Evolutionary conservation across 2,113 vertebrate genomes (phyloP).

Genomic region (Rhineura floridana): DNA sequence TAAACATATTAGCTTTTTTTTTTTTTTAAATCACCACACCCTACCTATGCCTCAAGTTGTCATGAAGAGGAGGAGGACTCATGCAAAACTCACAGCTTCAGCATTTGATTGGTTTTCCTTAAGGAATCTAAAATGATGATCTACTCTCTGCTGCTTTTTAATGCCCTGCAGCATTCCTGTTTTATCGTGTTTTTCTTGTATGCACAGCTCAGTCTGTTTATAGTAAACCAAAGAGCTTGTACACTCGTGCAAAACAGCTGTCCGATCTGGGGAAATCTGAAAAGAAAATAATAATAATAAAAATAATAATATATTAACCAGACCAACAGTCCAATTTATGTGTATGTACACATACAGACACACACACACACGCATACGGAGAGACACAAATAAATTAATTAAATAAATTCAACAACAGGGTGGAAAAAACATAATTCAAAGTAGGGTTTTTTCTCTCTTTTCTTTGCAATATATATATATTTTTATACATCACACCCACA

Average conservation of each 20-base stretch:
- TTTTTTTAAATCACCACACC: slow-evolving; percentile 13
- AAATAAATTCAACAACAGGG: slow-evolving; percentile 74
- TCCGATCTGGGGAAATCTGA: slow-evolving; percentile 72
- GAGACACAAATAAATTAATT: slow-evolving; percentile 82
- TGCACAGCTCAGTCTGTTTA: slow-evolving; percentile 42
- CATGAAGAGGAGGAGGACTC: slow-evolving; percentile 53
- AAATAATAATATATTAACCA: slow-evolving; percentile 13
- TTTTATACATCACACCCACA: slow-evolving; percentile 82
- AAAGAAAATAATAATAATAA: slow-evolving; percentile 67
- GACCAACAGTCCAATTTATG: neutral
- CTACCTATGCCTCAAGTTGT: slow-evolving; percentile 63
- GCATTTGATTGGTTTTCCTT: slow-evolving; percentile 28
- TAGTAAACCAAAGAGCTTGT: slow-evolving; percentile 46
- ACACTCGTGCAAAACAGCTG: slow-evolving; percentile 46
- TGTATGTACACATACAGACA: slow-evolving; percentile 36
- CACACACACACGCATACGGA: slow-evolving; percentile 67
- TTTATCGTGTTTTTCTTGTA: slow-evolving; percentile 34
- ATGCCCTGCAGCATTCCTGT: slow-evolving; percentile 10
- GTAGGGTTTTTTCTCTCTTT: slow-evolving; percentile 58
- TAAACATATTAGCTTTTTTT: slow-evolving; percentile 21
- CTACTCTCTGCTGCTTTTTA: slow-evolving; percentile 27
- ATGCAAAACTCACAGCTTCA: slow-evolving; percentile 38
- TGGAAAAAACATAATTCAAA: slow-evolving; percentile 58
- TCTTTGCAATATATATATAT: slow-evolving; percentile 66
- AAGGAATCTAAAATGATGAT: slow-evolving; percentile 36